Evolutionary conservation across 2,797 vertebrate genomes (phyloP).

Genomic region (Microcaecilia unicolor): DNA sequence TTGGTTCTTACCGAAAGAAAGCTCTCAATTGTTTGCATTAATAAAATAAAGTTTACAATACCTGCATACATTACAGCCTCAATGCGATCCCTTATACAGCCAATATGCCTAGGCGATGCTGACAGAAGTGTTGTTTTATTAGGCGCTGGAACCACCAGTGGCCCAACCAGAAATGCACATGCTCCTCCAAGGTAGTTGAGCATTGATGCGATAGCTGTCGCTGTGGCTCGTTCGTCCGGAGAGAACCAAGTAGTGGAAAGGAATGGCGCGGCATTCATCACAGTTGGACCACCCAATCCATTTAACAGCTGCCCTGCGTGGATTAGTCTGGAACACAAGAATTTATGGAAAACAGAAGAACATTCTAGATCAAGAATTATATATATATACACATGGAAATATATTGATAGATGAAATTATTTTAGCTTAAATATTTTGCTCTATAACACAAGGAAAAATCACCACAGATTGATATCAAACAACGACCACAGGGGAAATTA

Average conservation of each 20-base stretch:
- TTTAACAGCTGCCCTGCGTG: constrained; percentile 92
- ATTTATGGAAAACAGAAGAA: too few relatives aligned
- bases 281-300: constrained; percentile 85
- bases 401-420: too few relatives aligned
- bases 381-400: too few relatives aligned
- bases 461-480: too few relatives aligned
- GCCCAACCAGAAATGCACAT: constrained; percentile 77
- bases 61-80: constrained; percentile 87
- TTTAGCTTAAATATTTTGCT: too few relatives aligned
- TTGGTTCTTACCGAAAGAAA: too few relatives aligned
- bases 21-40: too few relatives aligned
- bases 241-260: constrained; percentile 96
- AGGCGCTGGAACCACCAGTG: constrained; percentile 81
- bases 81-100: constrained; percentile 71
- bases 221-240: constrained; percentile 88
- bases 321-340: constrained; percentile 75
- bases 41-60: constrained; percentile 25
- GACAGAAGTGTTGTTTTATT: constrained; percentile 54
- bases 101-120: constrained; percentile 15
- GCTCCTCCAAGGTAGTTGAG: constrained; percentile 80
- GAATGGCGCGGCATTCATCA: constrained; percentile 85
- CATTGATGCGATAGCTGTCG: constrained; percentile 85
- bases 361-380: too few relatives aligned
- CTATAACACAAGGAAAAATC: too few relatives aligned
- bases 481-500: too few relatives aligned